These are phyloP conservation scores for Heterotis niloticus DNA, from an alignment of 2,113 vertebrate species.

Conservation along the genomic window DNA sequence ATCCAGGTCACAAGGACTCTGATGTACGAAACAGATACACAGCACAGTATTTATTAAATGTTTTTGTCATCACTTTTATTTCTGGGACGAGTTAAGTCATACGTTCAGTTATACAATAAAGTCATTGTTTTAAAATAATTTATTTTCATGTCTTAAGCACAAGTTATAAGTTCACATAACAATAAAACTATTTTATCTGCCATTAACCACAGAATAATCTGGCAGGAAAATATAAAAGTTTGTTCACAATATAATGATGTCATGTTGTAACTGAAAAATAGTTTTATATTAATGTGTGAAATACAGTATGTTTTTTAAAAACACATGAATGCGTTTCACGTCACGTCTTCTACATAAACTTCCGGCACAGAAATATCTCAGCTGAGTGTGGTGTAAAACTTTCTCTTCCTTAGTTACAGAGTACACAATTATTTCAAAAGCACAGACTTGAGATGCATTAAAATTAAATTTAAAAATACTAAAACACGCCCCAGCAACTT, in stretches of 20 bases:
- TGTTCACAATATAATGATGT: neutral
- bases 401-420: no score
- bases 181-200: neutral
- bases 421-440: no score
- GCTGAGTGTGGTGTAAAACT: no score
- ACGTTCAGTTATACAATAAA: no score
- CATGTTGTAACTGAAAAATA: no score
- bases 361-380: neutral
- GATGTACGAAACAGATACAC: neutral
- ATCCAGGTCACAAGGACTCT: neutral
- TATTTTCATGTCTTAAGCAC: conserved; percentile 26
- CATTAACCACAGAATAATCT: neutral
- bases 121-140: conserved; percentile 26
- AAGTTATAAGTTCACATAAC: neutral
- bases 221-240: neutral
- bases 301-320: neutral
- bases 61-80: no score
- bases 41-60: neutral
- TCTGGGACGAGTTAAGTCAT: no score
- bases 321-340: neutral
- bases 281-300: no score
- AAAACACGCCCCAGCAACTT: no score
- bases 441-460: no score
- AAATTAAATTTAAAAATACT: no score
- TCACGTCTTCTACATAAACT: neutral